Conservation (phyloP, 2,113 vertebrate species). For the Notothenia rossii region DNA sequence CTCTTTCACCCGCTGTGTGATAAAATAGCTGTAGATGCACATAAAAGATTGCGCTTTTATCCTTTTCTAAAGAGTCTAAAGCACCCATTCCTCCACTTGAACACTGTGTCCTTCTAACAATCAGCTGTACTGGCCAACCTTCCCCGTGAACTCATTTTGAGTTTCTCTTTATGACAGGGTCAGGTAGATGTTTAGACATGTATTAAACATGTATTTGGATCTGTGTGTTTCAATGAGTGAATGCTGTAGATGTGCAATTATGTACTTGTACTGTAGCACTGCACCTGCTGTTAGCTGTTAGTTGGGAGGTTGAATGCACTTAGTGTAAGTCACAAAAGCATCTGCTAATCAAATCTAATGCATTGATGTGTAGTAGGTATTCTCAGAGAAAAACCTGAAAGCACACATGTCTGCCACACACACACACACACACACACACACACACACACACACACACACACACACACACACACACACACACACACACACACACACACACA, state of each 20-base stretch:
- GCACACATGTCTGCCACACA: neutral
- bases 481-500: conserved; percentile 20
- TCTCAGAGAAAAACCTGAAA: neutral
- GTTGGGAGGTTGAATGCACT: conserved; percentile 10
- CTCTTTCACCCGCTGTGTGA: conserved; percentile 3
- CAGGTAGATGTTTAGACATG: neutral
- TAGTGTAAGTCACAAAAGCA: conserved; percentile 1
- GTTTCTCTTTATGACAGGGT: neutral
- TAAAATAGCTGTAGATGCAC: neutral
- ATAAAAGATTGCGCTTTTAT: conserved; percentile 12
- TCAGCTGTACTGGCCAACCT: neutral
- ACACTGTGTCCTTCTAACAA: neutral
- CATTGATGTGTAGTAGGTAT: neutral
- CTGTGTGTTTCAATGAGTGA: neutral
- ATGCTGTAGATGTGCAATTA: neutral
- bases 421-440: neutral
- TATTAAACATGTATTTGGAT: neutral
- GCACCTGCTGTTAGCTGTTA: neutral
- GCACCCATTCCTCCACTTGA: conserved; percentile 2
- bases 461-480: neutral
- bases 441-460: no score
- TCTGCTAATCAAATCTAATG: conserved; percentile 14
- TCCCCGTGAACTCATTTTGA: neutral
- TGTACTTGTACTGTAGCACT: neutral
- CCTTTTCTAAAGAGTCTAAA: neutral